Base-by-base conservation (phyloP, 2,797 vertebrate species). In the Melopsittacus undulatus region DNA sequence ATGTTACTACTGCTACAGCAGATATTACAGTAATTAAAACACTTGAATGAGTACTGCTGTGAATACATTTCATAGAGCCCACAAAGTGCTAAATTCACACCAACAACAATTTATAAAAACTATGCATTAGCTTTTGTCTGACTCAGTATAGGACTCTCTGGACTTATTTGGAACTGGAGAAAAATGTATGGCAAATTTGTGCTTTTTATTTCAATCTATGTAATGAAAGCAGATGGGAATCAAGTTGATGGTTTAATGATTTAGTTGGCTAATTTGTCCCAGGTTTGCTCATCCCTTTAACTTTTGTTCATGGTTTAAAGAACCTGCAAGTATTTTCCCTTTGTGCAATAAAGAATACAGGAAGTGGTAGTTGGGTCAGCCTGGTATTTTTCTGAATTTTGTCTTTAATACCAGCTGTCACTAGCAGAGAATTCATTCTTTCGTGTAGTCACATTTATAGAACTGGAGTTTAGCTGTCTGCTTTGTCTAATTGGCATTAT, bases 401-500 rank as follows among this genome's bases (percentile, higher is more conserved):
- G 11, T 73, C 48, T 64, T 80, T 91, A 54, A 67, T 83, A 57
- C 7, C 30, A 77, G 32, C 16, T 1, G 1, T 42, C 67, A 36
- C 24, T 77, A 69, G 30, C 46, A 79, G 26, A 90, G 15, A 86
- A 90, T 82, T 87, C 11, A 74, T 93, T 90, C 36, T 92, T 15
- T 83, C 43, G 45, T 78, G 38, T 61, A 93, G 72, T 72, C 45
- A 61, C 52, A 51, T 83, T 92, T 94, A 68, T 54, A 83, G 64
- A 94, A 76, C 49, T 45, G 14, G 57, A 69, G 19, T 80, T 96
- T 63, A 89, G 42, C 61, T 87, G 27, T 69, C 64, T 91, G 40
- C 52, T 92, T 74, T 84, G 29, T 91, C n/a, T 90, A 91, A 95
- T 83, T 92, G 34, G 36, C 32, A 75, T 92, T 95, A 75, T 84